A percentile compares a stretch with the other conserved stretches of the same genome.
These are phyloP conservation scores for Drosophila borealis DNA, from an alignment of 2,888 invertebrate species.

Conservation along the genomic window DNA sequence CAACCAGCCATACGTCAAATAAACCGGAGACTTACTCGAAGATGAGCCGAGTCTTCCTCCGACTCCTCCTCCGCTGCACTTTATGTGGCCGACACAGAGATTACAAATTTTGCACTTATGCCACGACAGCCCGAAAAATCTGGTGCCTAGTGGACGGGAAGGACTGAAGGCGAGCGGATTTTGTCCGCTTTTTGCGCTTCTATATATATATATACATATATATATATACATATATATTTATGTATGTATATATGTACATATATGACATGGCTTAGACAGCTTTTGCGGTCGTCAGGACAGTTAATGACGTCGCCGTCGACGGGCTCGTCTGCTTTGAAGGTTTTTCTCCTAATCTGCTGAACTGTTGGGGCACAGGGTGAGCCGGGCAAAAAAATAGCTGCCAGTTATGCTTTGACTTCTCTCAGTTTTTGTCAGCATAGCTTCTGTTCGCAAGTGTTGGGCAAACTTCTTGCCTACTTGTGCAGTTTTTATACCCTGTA, in stretches of 20 bases:
- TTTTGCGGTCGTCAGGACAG: constrained; percentile 67
- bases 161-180: constrained; percentile 30
- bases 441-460: constrained; percentile 13
- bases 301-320: constrained; percentile 62
- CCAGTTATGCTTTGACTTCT: constrained; percentile 33
- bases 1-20: constrained; percentile 24
- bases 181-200: constrained; percentile 43
- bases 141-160: background rate
- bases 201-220: constrained; percentile 22
- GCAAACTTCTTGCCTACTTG: constrained; percentile 2
- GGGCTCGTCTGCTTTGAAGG: constrained; percentile 70
- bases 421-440: constrained; percentile 15
- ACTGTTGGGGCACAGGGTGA: constrained; percentile 2
- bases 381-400: constrained; percentile 2
- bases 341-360: constrained; percentile 59
- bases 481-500: constrained; percentile 6
- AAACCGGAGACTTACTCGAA: constrained; percentile 5
- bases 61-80: constrained; percentile 44
- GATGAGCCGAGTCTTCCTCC: no score
- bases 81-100: constrained; percentile 60
- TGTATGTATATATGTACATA: constrained; percentile 15
- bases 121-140: constrained; percentile 40
- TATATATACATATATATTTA: constrained; percentile 21
- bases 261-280: constrained; percentile 66
- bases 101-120: constrained; percentile 79